Percentiles rank a stretch among this genome's conserved stretches.
Conservation (phyloP, 2,888 invertebrate species). For the Pemphredon lugubris region DNA sequence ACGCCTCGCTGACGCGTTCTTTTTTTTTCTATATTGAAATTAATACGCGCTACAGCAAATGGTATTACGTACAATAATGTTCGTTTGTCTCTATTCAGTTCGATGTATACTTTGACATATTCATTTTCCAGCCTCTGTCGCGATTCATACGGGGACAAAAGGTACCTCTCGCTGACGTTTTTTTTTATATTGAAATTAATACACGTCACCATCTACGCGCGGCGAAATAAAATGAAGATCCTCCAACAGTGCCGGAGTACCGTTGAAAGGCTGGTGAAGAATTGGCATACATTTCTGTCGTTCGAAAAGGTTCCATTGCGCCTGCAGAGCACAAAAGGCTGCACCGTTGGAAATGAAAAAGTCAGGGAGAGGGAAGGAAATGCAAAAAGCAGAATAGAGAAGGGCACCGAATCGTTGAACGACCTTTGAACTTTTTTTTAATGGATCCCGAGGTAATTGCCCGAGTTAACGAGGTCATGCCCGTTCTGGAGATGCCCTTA, state of each 20-base stretch:
- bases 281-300: constrained; percentile 57
- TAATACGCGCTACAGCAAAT: too few species aligned
- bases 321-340: constrained; percentile 36
- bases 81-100: background rate
- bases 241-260: constrained; percentile 40
- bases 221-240: constrained; percentile 35
- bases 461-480: constrained; percentile 38
- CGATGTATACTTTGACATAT: constrained; percentile 6
- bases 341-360: constrained; percentile 46
- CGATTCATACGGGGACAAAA: constrained; percentile 1
- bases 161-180: background rate
- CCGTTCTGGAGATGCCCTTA: background rate
- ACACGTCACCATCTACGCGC: constrained; percentile 28
- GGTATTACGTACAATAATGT: too few species aligned
- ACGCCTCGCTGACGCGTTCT: too few species aligned
- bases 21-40: too few species aligned
- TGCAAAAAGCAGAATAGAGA: constrained; percentile 28
- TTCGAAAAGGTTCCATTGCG: constrained; percentile 43
- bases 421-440: constrained; percentile 30
- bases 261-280: constrained; percentile 54
- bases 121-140: constrained; percentile 1
- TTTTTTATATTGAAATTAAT: constrained; percentile 52
- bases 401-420: constrained; percentile 12
- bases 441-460: constrained; percentile 43
- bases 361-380: constrained; percentile 32